Evolutionary conservation across 2,113 vertebrate genomes (phyloP).

Genomic region (Pangasianodon hypophthalmus): DNA sequence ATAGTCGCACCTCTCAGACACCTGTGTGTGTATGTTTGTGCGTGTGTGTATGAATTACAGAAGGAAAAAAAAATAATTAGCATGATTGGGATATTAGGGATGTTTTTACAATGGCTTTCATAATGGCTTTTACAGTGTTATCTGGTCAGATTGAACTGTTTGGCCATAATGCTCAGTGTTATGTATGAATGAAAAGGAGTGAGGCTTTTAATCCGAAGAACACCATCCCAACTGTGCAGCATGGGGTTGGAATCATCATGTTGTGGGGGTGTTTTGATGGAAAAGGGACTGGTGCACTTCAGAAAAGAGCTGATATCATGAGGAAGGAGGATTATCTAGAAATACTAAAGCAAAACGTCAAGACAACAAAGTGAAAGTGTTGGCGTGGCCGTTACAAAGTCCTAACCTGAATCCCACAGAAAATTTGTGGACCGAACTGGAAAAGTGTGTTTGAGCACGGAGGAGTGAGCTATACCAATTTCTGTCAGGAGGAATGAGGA

Average conservation of each 20-base stretch:
- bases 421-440: background rate
- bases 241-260: background rate
- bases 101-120: background rate
- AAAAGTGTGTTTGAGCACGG: background rate
- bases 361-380: background rate
- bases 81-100: background rate
- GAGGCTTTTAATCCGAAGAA: background rate
- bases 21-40: constrained; percentile 67
- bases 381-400: background rate
- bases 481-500: background rate
- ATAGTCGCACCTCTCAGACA: constrained; percentile 89
- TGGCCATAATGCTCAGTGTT: background rate
- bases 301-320: background rate
- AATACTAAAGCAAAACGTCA: background rate
- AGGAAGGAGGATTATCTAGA: background rate
- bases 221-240: background rate
- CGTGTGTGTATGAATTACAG: background rate
- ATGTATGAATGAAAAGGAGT: background rate
- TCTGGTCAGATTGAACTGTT: background rate
- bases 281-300: background rate
- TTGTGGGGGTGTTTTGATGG: background rate
- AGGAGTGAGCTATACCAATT: background rate
- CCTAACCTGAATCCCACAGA: background rate
- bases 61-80: background rate
- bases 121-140: background rate